A percentile compares a stretch with the other conserved stretches of the same genome.
phyloP scores from a whole-genome alignment of 2,113 vertebrate genomes.

The Climacteris rufus region DNA sequence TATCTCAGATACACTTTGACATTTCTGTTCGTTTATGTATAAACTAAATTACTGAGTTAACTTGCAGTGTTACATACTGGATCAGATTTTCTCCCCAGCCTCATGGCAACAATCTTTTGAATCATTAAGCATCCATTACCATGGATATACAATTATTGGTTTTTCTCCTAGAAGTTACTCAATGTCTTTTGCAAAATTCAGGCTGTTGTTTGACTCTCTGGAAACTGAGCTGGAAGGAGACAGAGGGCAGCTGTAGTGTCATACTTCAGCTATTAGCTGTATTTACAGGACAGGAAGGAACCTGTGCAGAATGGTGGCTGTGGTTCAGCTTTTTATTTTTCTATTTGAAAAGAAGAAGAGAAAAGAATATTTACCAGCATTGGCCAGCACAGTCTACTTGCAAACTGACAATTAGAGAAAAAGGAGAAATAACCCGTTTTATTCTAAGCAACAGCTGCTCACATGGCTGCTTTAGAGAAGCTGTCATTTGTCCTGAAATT shows the following conservation, averaged over 20 bases:
- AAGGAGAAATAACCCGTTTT: not conserved
- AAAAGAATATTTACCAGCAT: not conserved
- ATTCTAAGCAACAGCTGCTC: constrained; percentile 6
- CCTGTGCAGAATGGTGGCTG: not conserved
- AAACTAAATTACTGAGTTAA: not conserved
- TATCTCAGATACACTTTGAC: not conserved
- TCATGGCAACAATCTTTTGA: not conserved
- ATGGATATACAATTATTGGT: not conserved
- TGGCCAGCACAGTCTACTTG: not conserved
- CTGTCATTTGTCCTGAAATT: constrained; percentile 50
- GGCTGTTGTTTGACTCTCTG: not conserved
- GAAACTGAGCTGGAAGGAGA: not conserved
- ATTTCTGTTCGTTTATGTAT: not conserved
- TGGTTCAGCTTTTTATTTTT: not conserved
- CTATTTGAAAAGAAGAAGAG: not conserved
- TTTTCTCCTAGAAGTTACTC: not conserved
- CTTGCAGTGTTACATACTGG: not conserved
- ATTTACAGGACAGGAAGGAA: not conserved
- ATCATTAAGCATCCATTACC: not conserved
- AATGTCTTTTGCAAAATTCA: not conserved
- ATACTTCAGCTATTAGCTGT: not conserved
- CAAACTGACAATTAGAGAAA: not conserved
- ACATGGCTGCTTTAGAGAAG: not conserved
- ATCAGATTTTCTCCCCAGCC: not conserved
- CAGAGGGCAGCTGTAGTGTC: not conserved